Base-by-base conservation (phyloP, 2,888 invertebrate species). In the Galerucella nymphaeae region DNA sequence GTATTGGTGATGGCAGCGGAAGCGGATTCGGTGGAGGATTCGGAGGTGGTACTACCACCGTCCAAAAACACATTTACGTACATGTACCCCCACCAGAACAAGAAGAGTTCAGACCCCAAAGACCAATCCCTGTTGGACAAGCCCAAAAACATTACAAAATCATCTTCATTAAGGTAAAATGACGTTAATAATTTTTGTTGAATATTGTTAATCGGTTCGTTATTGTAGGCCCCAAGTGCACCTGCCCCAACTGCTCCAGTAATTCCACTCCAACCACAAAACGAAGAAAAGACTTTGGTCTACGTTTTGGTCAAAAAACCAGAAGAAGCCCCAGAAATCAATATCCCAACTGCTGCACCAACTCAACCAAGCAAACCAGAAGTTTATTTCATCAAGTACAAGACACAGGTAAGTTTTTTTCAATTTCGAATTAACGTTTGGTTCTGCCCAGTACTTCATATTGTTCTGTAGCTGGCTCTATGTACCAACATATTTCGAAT, bases 261-360 rank as follows among this genome's bases (percentile, higher is more conserved):
- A 77, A 94, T 95, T 77, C 94, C 95, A 45, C 86, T 94, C 53
- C 93, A 94, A 85, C 92, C 92, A 76, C 95, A 95, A 84, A 95
- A 95, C 87, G 94, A 94, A 88, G 94, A 95, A 86, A 96, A 96
- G 90, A 96, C 96, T 70, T 90, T 96, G 80, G 95, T 96, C 82
- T 96, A 96, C 88, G 96, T 96, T 59, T 88, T 96, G 88, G 95
- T 95, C 81, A 95, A 96, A 91, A 94, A 93, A 86, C 96, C 96
- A 82, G 95, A 96, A 85, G 94, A 95, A 78, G 93, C 93, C 76
- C 94, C 93, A 79, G 94, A 95, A 83, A 93, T 95, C 86, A 88
- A 90, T 81, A 92, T 95, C 81, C 95, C 95, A 70, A 91, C 93
- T 13, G 89, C 93, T 13, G 91, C 91, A 14, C 95, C 95, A 69